Evolutionary conservation across 1,140 invertebrate genomes (phyloP), one percentile per base, ranked within the genome.

Genomic region (Bombus confusus): DNA sequence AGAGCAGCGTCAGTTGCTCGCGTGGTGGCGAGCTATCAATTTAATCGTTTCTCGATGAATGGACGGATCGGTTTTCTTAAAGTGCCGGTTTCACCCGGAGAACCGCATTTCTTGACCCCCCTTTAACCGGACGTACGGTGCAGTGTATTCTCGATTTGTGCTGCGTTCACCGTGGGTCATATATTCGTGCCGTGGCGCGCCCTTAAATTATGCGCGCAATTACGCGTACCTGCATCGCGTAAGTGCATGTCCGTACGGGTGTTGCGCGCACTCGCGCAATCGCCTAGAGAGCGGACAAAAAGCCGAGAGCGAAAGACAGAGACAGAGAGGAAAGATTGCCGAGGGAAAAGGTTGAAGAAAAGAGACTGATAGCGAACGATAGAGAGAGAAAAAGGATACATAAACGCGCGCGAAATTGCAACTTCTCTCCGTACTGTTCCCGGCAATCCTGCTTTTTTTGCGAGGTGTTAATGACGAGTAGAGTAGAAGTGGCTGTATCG

Each of bases 171-270:
- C 74, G 66, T 73, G 79, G 82, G 81, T 91, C 86, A 71, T 88
- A 81, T 87, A 91, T 86, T 78, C 82, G 90, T 79, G 68, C 81
- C 71, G 73, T 74, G 86, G 85, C 90, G 91, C 91, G 90, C 91
- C 92, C 92, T 94, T 94, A 93, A 94, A 94, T 94, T 94, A 94
- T 93, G 81, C 93, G 87, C 90, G 90, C 93, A 94, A 94, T 94
- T 94, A 94, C 92, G 87, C 75, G 91, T 78, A 83, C 81, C 81
- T 82, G 89, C 87, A 86, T 85, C 88, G 88, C 79, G 64, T 73
- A 86, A 89, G 83, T 85, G 87, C 84, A 88, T 88, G 77, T 31
- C 25, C 69, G 57, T 75, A 59, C 37, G 31, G 47, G 64, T 34
- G 84, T 75, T 83, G 74, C 75, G 47, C 47, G 62, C 64, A 86